A percentile compares a stretch with the other conserved stretches of the same genome.
Evolutionary conservation across 1,140 invertebrate species (phyloP).

Genomic region (Brachionus asplanchnoidis): DNA sequence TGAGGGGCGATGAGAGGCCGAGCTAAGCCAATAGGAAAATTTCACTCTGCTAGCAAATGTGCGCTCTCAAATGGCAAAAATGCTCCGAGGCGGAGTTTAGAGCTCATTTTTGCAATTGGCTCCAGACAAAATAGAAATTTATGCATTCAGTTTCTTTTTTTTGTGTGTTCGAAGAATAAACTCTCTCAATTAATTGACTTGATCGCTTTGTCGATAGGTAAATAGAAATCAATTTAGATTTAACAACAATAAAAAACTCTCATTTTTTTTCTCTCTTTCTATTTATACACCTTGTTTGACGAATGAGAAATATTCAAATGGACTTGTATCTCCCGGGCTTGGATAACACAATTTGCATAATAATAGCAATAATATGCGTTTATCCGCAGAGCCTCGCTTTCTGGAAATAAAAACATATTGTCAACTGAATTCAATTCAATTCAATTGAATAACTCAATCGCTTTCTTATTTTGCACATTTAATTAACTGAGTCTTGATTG

Average conservation of each 20-base stretch:
- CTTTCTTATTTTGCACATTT: too few relatives aligned
- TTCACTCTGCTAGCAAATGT: not conserved
- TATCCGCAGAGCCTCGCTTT: too few relatives aligned
- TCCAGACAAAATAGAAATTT: not conserved
- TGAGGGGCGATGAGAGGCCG: not conserved
- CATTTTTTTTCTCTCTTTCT: not conserved
- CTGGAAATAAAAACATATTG: not conserved
- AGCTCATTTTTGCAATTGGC: not conserved
- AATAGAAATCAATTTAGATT: slow-evolving; percentile 25
- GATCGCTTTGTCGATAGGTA: slow-evolving; percentile 23
- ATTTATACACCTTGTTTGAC: not conserved
- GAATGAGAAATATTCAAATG: not conserved
- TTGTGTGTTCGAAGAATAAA: not conserved
- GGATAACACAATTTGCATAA: slow-evolving; percentile 17
- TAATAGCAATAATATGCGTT: not conserved
- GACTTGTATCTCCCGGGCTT: not conserved
- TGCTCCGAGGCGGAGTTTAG: not conserved
- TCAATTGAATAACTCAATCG: not conserved
- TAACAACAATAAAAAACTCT: not conserved
- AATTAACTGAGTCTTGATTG: too few relatives aligned
- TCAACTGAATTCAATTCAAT: not conserved
- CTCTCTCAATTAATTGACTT: slow-evolving; percentile 18
- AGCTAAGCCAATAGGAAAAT: not conserved
- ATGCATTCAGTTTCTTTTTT: not conserved
- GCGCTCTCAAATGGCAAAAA: not conserved